Evolutionary conservation across 1,140 invertebrate species (phyloP).

Genomic region (Heliconius congener): DNA sequence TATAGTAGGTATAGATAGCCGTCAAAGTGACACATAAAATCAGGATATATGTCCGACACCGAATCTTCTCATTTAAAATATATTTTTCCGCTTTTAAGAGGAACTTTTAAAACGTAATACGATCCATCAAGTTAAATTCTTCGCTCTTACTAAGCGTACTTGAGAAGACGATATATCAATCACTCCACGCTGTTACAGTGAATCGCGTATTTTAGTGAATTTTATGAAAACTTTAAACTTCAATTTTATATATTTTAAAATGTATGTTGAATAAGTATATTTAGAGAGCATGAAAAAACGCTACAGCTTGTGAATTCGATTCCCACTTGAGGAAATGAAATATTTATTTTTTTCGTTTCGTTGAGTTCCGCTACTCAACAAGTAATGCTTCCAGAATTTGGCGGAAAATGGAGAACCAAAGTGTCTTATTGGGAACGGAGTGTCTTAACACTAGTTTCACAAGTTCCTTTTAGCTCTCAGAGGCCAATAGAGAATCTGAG

Average conservation of each 20-base stretch:
- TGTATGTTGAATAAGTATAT: too few relatives aligned
- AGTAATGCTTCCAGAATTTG: too few relatives aligned
- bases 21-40: neutral
- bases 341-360: too few relatives aligned
- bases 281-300: too few relatives aligned
- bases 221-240: slow-evolving; percentile 3
- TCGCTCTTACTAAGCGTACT: slow-evolving; percentile 27
- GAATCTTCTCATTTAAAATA: slow-evolving; percentile 8
- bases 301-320: too few relatives aligned
- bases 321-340: too few relatives aligned
- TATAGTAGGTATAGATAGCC: neutral
- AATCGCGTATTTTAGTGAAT: slow-evolving; percentile 10
- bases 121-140: slow-evolving; percentile 35
- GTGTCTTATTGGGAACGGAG: too few relatives aligned
- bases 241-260: neutral
- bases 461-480: too few relatives aligned
- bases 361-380: too few relatives aligned
- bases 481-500: too few relatives aligned
- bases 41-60: neutral
- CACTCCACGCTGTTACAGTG: slow-evolving; percentile 24
- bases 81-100: neutral
- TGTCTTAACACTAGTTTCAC: too few relatives aligned
- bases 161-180: slow-evolving; percentile 31
- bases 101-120: slow-evolving; percentile 23
- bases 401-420: too few relatives aligned